Conservation (phyloP, 2,113 vertebrate species). For the Corapipo altera region DNA sequence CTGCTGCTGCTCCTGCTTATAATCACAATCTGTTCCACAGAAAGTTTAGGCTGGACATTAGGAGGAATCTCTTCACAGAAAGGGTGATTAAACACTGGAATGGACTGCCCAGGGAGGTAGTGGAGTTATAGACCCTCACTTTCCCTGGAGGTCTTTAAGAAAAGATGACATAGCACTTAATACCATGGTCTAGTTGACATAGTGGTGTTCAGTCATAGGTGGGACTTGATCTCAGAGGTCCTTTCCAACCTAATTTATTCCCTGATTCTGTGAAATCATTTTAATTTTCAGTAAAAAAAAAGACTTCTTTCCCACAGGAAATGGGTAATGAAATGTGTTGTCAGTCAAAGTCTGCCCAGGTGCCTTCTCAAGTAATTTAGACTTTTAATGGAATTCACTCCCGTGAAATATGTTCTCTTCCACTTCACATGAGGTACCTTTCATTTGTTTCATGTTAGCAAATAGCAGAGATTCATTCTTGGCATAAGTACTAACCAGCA, state of each 20-base stretch:
- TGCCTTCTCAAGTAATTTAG: not conserved
- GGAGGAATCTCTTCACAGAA: not conserved
- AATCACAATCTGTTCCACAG: not conserved
- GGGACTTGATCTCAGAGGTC: not conserved
- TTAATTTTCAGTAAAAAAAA: not conserved
- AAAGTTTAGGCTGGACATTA: not conserved
- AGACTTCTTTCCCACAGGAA: not conserved
- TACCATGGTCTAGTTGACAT: not conserved
- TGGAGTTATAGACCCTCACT: too few relatives aligned
- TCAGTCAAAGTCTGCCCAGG: not conserved
- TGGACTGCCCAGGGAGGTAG: too few relatives aligned
- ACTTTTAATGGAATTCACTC: not conserved
- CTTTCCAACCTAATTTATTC: not conserved
- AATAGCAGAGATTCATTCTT: not conserved
- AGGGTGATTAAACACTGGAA: not conserved
- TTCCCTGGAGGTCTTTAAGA: not conserved
- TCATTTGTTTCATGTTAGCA: not conserved
- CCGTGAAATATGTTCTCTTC: not conserved
- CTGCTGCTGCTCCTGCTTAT: not conserved
- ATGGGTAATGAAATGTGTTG: not conserved
- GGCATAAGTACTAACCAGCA: not conserved
- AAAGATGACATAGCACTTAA: not conserved
- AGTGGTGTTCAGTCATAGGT: not conserved
- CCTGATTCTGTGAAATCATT: not conserved
- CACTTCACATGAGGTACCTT: not conserved